A percentile compares a stretch with the other conserved stretches of the same genome.
Conservation (phyloP, 2,888 invertebrate species). For the Eucera pruinosa region DNA sequence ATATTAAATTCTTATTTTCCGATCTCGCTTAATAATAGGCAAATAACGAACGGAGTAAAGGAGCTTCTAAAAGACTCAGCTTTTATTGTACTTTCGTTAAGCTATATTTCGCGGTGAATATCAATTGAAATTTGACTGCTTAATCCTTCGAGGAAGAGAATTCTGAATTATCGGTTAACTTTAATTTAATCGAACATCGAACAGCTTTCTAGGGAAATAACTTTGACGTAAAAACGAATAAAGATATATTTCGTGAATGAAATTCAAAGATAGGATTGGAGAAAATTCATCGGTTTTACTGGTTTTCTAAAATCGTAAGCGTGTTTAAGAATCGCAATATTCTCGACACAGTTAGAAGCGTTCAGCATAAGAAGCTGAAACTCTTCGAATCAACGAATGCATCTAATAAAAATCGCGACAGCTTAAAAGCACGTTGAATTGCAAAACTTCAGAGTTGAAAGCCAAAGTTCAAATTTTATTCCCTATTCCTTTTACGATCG, state of each 20-base stretch:
- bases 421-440: background rate
- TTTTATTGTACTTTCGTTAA: background rate
- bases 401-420: background rate
- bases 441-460: background rate
- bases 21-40: background rate
- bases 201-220: background rate
- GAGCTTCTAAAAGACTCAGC: background rate
- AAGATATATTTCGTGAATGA: background rate
- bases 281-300: constrained; percentile 2
- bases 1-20: too few species aligned
- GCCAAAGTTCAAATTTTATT: background rate
- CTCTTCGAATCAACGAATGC: background rate
- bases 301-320: background rate
- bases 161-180: background rate
- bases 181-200: background rate
- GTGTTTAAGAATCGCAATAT: constrained; percentile 6
- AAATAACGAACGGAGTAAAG: background rate
- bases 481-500: background rate
- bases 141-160: background rate
- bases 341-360: constrained; percentile 8
- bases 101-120: background rate
- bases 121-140: background rate
- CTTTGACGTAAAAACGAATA: background rate
- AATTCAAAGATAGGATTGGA: background rate
- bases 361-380: background rate